A percentile compares a stretch with the other conserved stretches of the same genome.
These are phyloP conservation scores for Diorhabda sublineata DNA, from an alignment of 1,140 invertebrate genomes.

Conservation along the genomic window DNA sequence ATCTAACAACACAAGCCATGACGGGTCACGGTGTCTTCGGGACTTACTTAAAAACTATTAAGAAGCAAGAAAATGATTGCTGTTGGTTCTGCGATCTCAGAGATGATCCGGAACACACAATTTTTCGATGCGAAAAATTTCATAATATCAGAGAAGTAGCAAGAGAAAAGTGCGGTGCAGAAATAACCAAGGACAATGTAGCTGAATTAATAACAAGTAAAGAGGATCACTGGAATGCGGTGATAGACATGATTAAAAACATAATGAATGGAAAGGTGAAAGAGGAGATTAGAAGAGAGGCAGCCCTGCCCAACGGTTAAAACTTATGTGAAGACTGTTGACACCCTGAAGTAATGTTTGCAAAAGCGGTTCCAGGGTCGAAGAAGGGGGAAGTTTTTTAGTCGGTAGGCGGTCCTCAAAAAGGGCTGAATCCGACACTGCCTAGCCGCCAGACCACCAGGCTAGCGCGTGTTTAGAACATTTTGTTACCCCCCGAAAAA, in stretches of 20 bases:
- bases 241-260: background rate
- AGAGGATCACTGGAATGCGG: background rate
- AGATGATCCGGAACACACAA: constrained; percentile 8
- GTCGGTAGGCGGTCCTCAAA: constrained; percentile 5
- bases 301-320: background rate
- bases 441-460: constrained; percentile 3
- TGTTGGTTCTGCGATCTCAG: constrained; percentile 7
- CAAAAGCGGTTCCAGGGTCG: background rate
- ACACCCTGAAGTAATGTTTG: constrained; percentile 3
- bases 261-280: background rate
- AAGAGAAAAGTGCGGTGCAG: background rate
- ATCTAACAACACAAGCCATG: constrained; percentile 18
- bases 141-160: background rate
- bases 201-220: background rate
- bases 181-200: background rate
- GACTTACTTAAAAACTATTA: background rate
- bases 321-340: background rate
- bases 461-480: constrained; percentile 2
- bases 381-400: constrained; percentile 6
- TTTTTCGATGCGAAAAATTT: constrained; percentile 3
- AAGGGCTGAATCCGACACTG: constrained; percentile 10
- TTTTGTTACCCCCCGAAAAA: constrained; percentile 6
- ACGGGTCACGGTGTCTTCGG: constrained; percentile 24
- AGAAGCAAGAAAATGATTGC: background rate
- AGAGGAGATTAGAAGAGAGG: background rate